Percentiles rank a stretch among this genome's conserved stretches.
These are phyloP conservation scores for Diadumene lineata DNA, from an alignment of 92 coral and sea anemone species.

Conservation along the genomic window DNA sequence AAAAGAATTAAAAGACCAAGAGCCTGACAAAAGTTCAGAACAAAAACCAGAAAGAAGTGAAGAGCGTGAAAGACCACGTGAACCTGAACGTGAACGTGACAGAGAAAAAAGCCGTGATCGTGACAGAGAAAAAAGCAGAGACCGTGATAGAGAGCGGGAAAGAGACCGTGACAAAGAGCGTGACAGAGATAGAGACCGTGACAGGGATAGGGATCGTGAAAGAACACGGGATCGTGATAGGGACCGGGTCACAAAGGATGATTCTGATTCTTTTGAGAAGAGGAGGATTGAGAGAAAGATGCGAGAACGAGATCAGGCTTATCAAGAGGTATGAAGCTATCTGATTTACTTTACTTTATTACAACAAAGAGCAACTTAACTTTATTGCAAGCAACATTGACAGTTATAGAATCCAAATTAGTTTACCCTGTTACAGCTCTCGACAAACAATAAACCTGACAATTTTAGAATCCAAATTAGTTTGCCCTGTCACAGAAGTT, in stretches of 20 bases:
- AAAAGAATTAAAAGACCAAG: constrained; percentile 53
- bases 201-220: constrained; percentile 70
- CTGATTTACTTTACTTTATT: no score
- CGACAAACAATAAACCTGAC: no score
- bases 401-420: no score
- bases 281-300: constrained; percentile 83
- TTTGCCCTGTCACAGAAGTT: no score
- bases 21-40: constrained; percentile 44
- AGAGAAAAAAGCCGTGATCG: constrained; percentile 54
- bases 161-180: constrained; percentile 58
- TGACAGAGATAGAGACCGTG: constrained; percentile 54
- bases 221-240: constrained; percentile 61
- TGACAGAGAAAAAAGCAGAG: constrained; percentile 56
- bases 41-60: constrained; percentile 60
- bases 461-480: no score
- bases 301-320: constrained; percentile 83
- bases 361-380: not conserved
- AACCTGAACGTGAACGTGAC: constrained; percentile 74
- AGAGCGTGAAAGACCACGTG: constrained; percentile 76
- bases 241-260: constrained; percentile 71
- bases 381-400: no score
- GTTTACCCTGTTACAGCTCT: no score
- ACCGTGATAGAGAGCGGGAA: constrained; percentile 47
- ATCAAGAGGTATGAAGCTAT: constrained; percentile 79
- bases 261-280: constrained; percentile 78